Evolutionary conservation across 2,797 vertebrate species (phyloP).

Genomic region (Meriones psammophilus): DNA sequence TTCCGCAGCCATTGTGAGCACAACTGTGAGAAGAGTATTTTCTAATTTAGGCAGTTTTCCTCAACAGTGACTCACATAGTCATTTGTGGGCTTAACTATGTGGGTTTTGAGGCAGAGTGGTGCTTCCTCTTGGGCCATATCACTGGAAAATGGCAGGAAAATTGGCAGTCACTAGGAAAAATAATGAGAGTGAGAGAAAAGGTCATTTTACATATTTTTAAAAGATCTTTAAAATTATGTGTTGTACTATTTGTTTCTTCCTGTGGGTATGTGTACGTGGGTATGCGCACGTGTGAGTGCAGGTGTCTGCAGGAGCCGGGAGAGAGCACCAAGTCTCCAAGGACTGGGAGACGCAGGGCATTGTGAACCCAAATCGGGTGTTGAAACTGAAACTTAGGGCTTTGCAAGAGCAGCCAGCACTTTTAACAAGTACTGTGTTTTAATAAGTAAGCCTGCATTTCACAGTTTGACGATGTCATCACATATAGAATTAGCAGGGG

Average conservation of each 20-base stretch:
- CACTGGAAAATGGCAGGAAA: background rate
- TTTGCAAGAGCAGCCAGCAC: background rate
- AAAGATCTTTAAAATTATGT: background rate
- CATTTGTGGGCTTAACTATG: background rate
- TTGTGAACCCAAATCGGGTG: background rate
- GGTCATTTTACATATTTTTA: background rate
- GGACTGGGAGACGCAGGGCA: background rate
- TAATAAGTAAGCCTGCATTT: background rate
- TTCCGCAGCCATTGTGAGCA: background rate
- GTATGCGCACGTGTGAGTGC: background rate
- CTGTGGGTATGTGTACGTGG: too few species aligned
- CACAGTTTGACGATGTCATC: background rate
- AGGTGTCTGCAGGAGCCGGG: background rate
- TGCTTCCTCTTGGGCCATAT: background rate
- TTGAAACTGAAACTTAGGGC: background rate
- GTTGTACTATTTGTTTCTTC: background rate
- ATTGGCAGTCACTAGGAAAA: background rate
- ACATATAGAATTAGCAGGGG: background rate
- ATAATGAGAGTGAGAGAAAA: background rate
- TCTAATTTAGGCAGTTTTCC: background rate
- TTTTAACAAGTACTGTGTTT: too few species aligned
- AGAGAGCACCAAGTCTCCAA: background rate
- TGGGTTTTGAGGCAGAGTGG: background rate
- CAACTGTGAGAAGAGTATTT: background rate
- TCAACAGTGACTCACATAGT: background rate